These are phyloP conservation scores for Oryzaephilus surinamensis DNA, from an alignment of 1,140 invertebrate genomes.

Conservation along the genomic window DNA sequence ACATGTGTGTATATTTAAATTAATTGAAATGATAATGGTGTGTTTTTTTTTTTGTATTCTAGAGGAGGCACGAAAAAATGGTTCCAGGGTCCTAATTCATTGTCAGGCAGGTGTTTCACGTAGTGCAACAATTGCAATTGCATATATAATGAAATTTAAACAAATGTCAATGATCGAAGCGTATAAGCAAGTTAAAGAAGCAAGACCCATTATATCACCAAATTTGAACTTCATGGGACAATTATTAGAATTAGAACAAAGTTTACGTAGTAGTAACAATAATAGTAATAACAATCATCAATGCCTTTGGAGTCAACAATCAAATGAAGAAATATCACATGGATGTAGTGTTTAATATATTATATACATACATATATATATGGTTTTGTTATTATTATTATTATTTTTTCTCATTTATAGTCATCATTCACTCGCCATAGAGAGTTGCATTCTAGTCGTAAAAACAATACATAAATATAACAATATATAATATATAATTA, in stretches of 20 bases:
- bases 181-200: conserved; percentile 77
- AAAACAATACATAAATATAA: too few relatives aligned
- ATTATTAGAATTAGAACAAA: conserved; percentile 77
- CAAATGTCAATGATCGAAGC: conserved; percentile 80
- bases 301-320: conserved; percentile 43
- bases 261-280: conserved; percentile 42
- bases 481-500: too few relatives aligned
- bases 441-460: conserved; percentile 16
- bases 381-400: conserved; percentile 2
- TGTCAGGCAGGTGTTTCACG: conserved; percentile 92
- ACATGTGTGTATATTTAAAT: background rate
- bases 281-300: conserved; percentile 37
- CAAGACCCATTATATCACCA: conserved; percentile 84
- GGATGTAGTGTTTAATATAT: conserved; percentile 41
- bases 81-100: conserved; percentile 78
- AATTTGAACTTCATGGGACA: conserved; percentile 98
- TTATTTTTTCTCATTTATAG: conserved; percentile 9
- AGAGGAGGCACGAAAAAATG: conserved; percentile 74
- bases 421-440: conserved; percentile 15
- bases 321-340: conserved; percentile 41
- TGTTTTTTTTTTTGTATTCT: conserved; percentile 40
- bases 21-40: background rate
- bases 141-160: conserved; percentile 87
- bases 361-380: conserved; percentile 4
- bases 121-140: conserved; percentile 89